A percentile compares a stretch with the other conserved stretches of the same genome.
Evolutionary conservation across 2,797 vertebrate species (phyloP).

Genomic region (Poecilia gillii): DNA sequence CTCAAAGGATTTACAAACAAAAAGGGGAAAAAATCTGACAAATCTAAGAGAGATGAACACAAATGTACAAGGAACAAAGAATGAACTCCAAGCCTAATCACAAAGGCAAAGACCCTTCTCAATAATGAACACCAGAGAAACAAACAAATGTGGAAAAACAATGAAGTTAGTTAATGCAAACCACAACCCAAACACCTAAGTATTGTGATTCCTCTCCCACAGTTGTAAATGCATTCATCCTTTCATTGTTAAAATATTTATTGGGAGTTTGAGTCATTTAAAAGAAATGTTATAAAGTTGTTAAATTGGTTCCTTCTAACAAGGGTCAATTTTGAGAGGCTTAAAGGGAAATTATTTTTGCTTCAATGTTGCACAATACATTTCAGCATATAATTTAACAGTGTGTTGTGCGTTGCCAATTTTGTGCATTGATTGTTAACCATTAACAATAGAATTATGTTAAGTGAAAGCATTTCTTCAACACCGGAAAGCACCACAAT

Average conservation of each 20-base stretch:
- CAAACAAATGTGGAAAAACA: not conserved
- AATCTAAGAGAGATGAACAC: not conserved
- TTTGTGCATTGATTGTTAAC: not conserved
- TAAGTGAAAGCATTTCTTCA: not conserved
- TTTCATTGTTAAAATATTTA: not conserved
- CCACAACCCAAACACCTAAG: not conserved
- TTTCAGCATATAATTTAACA: not conserved
- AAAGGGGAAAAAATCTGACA: not conserved
- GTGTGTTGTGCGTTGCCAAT: not conserved
- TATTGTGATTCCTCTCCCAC: not conserved
- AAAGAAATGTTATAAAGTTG: not conserved
- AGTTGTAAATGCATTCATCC: not conserved
- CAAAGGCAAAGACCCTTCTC: not conserved
- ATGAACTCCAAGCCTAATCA: not conserved
- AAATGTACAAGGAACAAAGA: not conserved
- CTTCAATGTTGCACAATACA: not conserved
- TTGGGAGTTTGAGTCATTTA: not conserved
- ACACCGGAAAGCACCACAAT: not conserved
- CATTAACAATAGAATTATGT: no score
- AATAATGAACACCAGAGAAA: not conserved
- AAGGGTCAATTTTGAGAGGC: not conserved
- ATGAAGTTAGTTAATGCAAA: not conserved
- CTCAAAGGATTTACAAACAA: not conserved
- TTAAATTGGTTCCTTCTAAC: not conserved
- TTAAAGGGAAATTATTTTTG: not conserved